Percentiles rank a stretch among this genome's conserved stretches.
Evolutionary conservation across 2,888 invertebrate species (phyloP).

Genomic region (Shargacucullia verbasci): DNA sequence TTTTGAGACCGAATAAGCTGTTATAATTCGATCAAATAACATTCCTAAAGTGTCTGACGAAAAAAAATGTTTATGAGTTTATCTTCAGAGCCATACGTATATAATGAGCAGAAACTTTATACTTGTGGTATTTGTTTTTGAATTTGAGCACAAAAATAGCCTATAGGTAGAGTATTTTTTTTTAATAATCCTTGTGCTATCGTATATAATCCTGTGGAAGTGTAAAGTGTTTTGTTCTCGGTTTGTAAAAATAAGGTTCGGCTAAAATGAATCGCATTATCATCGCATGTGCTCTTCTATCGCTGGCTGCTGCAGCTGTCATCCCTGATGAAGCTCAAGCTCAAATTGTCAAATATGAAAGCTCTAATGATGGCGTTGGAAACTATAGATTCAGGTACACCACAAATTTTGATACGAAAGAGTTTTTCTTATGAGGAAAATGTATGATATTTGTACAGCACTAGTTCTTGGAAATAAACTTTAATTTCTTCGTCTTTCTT

Average conservation of each 20-base stretch:
- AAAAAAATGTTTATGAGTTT: slow-evolving; percentile 17
- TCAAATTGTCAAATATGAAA: slow-evolving; percentile 51
- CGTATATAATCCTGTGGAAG: slow-evolving; percentile 19
- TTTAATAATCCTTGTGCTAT: neutral
- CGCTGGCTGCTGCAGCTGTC: slow-evolving; percentile 38
- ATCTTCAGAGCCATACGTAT: slow-evolving; percentile 13
- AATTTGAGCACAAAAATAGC: slow-evolving; percentile 20
- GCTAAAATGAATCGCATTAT: slow-evolving; percentile 40
- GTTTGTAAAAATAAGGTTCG: slow-evolving; percentile 7
- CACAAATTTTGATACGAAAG: too few relatives aligned
- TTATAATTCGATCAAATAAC: neutral
- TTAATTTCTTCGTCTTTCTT: too few relatives aligned
- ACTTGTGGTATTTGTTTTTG: slow-evolving; percentile 22
- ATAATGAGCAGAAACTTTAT: slow-evolving; percentile 16
- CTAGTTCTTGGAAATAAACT: too few relatives aligned
- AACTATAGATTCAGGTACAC: slow-evolving; percentile 64
- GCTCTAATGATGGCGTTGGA: slow-evolving; percentile 55
- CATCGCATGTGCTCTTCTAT: slow-evolving; percentile 31
- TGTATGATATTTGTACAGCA: too few relatives aligned
- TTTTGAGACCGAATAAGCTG: neutral
- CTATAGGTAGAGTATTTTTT: neutral
- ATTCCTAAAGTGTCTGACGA: slow-evolving; percentile 1
- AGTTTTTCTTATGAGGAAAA: too few relatives aligned
- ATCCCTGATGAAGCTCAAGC: slow-evolving; percentile 54
- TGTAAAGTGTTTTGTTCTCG: slow-evolving; percentile 13